These are phyloP conservation scores for Dicyrtoma fusca DNA, from an alignment of 2,888 invertebrate genomes.

Conservation along the genomic window DNA sequence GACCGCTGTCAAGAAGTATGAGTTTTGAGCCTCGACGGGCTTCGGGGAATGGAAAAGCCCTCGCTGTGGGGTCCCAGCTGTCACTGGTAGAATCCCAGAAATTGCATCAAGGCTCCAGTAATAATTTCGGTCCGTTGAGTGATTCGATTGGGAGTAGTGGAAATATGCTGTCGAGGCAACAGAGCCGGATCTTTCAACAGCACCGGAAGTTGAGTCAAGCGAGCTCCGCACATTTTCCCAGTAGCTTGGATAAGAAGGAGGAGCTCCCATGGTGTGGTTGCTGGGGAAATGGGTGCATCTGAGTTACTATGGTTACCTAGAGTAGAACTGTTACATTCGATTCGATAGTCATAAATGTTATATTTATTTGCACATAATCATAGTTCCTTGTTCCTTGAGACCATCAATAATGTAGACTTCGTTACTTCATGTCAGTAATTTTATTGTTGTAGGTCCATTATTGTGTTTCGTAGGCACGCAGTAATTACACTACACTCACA, in stretches of 20 bases:
- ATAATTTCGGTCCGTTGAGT: background rate
- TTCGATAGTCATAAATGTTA: too few species aligned
- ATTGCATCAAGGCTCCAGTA: background rate
- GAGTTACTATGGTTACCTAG: too few species aligned
- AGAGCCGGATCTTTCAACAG: conserved; percentile 10
- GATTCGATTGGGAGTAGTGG: background rate
- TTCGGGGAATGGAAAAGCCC: conserved; percentile 32
- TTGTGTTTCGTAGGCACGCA: too few species aligned
- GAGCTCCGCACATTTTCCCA: conserved; percentile 1
- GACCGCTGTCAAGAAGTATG: conserved; percentile 33
- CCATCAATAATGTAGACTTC: too few species aligned
- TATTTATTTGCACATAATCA: too few species aligned
- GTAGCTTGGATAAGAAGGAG: conserved; percentile 47
- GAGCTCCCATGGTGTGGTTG: conserved; percentile 76
- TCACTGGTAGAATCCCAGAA: conserved; percentile 23
- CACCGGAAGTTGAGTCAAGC: conserved; percentile 18
- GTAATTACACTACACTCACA: too few species aligned
- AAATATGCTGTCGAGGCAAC: background rate
- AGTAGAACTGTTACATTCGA: too few species aligned
- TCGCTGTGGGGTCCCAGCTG: conserved; percentile 27
- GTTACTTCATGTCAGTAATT: too few species aligned
- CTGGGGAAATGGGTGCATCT: conserved; percentile 8
- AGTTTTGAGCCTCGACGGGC: conserved; percentile 35
- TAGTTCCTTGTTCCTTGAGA: too few species aligned
- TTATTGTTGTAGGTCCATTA: too few species aligned